Conservation (phyloP, 2,888 invertebrate genomes). For the Ormyrus nitidulus region DNA sequence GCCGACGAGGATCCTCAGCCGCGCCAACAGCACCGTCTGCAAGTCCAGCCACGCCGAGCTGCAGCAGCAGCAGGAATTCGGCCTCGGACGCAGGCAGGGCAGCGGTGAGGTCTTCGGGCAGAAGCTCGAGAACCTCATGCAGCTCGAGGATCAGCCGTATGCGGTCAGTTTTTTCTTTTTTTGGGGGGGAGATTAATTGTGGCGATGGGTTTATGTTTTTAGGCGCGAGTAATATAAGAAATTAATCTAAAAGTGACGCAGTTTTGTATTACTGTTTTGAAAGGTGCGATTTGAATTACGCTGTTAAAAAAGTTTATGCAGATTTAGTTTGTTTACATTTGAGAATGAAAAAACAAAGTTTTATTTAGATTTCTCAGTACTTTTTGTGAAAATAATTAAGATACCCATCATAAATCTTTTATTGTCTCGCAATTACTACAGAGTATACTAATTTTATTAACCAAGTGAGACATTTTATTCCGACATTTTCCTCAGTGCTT, state of each 20-base stretch:
- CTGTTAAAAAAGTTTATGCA: neutral
- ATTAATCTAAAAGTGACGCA: too few relatives aligned
- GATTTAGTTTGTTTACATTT: neutral
- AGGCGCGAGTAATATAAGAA: too few relatives aligned
- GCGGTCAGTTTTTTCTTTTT: constrained; percentile 27
- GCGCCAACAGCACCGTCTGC: constrained; percentile 45
- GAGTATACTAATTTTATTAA: too few relatives aligned
- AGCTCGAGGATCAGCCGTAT: constrained; percentile 69
- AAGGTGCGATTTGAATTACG: too few relatives aligned
- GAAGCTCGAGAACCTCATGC: constrained; percentile 71
- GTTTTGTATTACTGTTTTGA: too few relatives aligned
- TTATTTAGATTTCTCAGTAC: too few relatives aligned
- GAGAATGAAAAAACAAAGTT: neutral
- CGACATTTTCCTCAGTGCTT: too few relatives aligned
- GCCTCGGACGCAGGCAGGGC: constrained; percentile 66
- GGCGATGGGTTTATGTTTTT: too few relatives aligned
- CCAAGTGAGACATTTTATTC: too few relatives aligned
- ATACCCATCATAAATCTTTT: too few relatives aligned
- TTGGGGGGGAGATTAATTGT: neutral
- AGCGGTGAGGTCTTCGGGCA: constrained; percentile 73
- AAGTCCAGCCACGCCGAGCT: constrained; percentile 1
- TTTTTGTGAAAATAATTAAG: too few relatives aligned
- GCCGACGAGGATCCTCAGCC: constrained; percentile 21
- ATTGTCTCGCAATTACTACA: too few relatives aligned
- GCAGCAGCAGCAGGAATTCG: constrained; percentile 58